phyloP scores from a whole-genome alignment of 1,140 invertebrate species.

The Caenorhabditis briggsae region DNA sequence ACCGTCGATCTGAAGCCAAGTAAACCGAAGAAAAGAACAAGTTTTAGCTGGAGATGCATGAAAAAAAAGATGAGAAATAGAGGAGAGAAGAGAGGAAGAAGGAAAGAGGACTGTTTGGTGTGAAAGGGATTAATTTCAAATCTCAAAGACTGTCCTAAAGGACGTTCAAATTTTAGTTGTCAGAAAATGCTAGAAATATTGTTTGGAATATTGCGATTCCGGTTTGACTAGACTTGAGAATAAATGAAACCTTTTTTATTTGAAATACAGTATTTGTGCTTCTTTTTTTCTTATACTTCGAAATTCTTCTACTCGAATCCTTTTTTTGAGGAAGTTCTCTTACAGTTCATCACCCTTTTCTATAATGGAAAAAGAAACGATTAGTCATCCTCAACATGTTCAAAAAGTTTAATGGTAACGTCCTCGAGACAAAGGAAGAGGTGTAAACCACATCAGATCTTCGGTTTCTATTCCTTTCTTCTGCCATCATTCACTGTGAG shows the following conservation, averaged over 20 bases:
- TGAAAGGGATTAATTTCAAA: slow-evolving; percentile 8
- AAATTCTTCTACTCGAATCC: too few species aligned
- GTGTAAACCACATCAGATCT: slow-evolving; percentile 52
- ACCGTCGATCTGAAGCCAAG: slow-evolving; percentile 45
- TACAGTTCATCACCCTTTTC: background rate
- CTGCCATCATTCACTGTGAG: background rate
- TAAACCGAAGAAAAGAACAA: slow-evolving; percentile 53
- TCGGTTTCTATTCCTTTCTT: slow-evolving; percentile 18
- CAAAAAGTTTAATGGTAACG: slow-evolving; percentile 48
- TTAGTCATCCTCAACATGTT: slow-evolving; percentile 40
- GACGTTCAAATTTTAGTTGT: slow-evolving; percentile 35
- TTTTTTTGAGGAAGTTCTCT: background rate
- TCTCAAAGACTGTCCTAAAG: background rate
- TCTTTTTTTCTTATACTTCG: too few species aligned
- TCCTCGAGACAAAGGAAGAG: slow-evolving; percentile 19
- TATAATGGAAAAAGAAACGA: background rate
- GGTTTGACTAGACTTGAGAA: too few species aligned
- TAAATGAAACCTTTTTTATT: too few species aligned
- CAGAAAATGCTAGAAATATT: background rate
- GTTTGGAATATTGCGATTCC: too few species aligned
- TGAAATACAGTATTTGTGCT: too few species aligned
- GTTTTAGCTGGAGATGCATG: slow-evolving; percentile 23
- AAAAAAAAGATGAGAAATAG: background rate
- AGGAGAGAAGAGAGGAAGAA: background rate
- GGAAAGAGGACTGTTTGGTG: slow-evolving; percentile 19